Evolutionary conservation across 37 sponge, comb jelly and placozoan species (phyloP).

Genomic region (Halisarca cf. caerulea): DNA sequence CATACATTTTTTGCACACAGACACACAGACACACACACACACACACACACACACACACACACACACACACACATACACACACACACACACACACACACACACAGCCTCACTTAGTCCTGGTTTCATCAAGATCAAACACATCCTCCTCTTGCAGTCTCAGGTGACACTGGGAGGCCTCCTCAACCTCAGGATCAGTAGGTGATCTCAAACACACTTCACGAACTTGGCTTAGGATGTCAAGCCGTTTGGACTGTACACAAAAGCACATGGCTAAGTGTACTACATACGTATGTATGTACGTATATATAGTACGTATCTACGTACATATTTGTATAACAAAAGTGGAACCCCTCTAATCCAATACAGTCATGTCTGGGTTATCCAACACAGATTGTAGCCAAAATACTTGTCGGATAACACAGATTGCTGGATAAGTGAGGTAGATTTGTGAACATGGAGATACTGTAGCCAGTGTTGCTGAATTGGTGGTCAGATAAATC

Average conservation of each 20-base stretch:
- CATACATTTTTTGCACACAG: background rate
- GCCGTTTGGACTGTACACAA: background rate
- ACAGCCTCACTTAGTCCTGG: too few relatives aligned
- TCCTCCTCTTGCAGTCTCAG: background rate
- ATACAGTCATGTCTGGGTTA: too few relatives aligned
- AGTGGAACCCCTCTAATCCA: too few relatives aligned
- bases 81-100: too few relatives aligned
- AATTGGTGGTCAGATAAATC: too few relatives aligned
- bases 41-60: background rate
- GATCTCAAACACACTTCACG: background rate
- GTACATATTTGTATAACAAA: background rate
- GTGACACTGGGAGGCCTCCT: conserved; percentile 19
- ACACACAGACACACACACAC: background rate
- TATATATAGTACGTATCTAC: background rate
- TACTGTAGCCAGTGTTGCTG: too few relatives aligned
- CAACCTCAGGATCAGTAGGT: background rate
- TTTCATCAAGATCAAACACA: background rate
- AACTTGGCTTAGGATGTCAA: background rate
- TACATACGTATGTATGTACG: too few relatives aligned
- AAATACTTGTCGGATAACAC: too few relatives aligned
- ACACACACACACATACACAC: background rate
- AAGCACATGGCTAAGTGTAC: too few relatives aligned
- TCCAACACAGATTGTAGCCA: too few relatives aligned
- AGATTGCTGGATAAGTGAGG: too few relatives aligned
- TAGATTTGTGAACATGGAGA: too few relatives aligned